Evolutionary conservation across 1,140 invertebrate genomes (phyloP), one percentile per base, ranked within the genome.

Genomic region (Eupeodes corollae): DNA sequence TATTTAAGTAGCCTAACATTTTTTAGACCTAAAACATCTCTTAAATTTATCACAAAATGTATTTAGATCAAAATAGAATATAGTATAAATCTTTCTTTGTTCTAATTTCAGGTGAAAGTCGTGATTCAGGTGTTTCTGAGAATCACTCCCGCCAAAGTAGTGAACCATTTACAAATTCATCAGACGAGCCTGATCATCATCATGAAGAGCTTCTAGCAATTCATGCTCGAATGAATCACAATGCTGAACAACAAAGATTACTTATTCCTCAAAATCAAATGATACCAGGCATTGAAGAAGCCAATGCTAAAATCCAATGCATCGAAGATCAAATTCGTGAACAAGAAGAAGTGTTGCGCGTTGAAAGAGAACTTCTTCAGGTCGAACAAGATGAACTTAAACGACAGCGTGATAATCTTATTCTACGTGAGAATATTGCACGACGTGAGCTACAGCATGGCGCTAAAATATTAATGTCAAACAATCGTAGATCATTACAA

Each of bases 101-200:
- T 46, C 32, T 9, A 9, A n/a, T 40, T 46, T 31, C 46, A 56
- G 70, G 73, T 26, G 80, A 83, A 47, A 82, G 80, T 51, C 72
- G 84, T 42, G 84, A 87, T 63, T 86, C 84, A 1, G 85, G 84
- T 1, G 82, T 88, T 34, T 78, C 77, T 2, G 77, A 81, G 37
- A 79, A 81, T 52, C 84, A 86, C 55, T 84, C 82, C 55, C 77
- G 83, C 46, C 83, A 86, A 57, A 83, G 84, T 59, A 86, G 83
- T 63, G 84, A 87, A 47, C 66, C 61, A 48, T 63, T 62, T 35
- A 58, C 63, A 30, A 60, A 57, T 51, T 63, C 68, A 43, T 64
- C 57, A 10, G 57, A 67, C 49, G 67, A 70, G 51, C 60, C 67
- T 44, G 69, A 70, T 44, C 61, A 58, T 45, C 47, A 43, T 30